These are phyloP conservation scores for Drosophila insularis DNA, from an alignment of 1,140 invertebrate genomes.

Conservation along the genomic window DNA sequence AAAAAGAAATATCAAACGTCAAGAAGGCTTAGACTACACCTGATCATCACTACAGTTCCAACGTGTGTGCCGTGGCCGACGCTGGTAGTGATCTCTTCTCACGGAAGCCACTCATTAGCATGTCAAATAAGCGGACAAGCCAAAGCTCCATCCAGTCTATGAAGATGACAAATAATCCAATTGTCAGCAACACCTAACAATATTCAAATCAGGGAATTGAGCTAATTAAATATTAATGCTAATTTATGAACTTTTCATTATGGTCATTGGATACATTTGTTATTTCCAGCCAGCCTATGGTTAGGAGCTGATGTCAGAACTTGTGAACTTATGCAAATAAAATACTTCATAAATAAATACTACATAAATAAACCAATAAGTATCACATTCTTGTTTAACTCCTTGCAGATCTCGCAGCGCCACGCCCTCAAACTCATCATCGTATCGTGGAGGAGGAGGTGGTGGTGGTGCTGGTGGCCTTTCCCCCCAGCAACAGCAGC, in stretches of 20 bases:
- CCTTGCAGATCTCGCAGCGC: conserved; percentile 86
- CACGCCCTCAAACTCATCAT: conserved; percentile 89
- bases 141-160: conserved; percentile 16
- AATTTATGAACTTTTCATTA: conserved; percentile 57
- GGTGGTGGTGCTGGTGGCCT: conserved; percentile 82
- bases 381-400: not conserved
- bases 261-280: conserved; percentile 19
- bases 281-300: conserved; percentile 5
- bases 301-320: conserved; percentile 47
- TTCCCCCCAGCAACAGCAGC: conserved; percentile 84
- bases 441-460: conserved; percentile 83
- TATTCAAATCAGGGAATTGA: conserved; percentile 19
- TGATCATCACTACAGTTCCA: not conserved
- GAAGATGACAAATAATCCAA: conserved; percentile 70
- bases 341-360: too few relatives aligned
- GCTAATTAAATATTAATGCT: conserved; percentile 74
- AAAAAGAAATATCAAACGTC: conserved; percentile 49
- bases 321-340: conserved; percentile 38
- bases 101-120: conserved; percentile 76
- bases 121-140: conserved; percentile 59
- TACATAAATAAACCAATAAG: conserved; percentile 37
- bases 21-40: conserved; percentile 33
- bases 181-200: conserved; percentile 58
- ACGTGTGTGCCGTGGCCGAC: conserved; percentile 1
- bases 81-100: conserved; percentile 51